Evolutionary conservation across 2,797 vertebrate species (phyloP).

Genomic region (Chaetodon trifasciatus): DNA sequence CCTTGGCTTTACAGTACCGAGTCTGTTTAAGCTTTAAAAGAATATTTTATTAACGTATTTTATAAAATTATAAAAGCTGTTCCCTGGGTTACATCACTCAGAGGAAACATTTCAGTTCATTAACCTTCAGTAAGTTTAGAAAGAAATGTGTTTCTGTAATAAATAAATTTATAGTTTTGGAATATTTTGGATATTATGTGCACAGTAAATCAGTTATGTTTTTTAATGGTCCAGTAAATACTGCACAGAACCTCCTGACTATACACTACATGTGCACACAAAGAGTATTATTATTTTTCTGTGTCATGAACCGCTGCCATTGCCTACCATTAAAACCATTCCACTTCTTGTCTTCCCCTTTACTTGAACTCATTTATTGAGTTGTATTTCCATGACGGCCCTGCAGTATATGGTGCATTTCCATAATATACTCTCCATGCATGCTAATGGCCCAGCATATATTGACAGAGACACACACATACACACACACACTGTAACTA

Average conservation of each 20-base stretch:
- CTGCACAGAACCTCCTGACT: neutral
- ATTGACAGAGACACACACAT: neutral
- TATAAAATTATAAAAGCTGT: neutral
- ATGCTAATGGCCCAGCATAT: neutral
- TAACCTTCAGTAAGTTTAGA: constrained; percentile 19
- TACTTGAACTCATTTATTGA: constrained; percentile 32
- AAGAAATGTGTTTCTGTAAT: constrained; percentile 22
- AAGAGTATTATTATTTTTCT: constrained; percentile 3
- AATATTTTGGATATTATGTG: constrained; percentile 33
- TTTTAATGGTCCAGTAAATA: constrained; percentile 23
- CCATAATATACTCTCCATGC: neutral
- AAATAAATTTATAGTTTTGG: constrained; percentile 17
- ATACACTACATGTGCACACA: neutral
- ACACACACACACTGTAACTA: constrained; percentile 3
- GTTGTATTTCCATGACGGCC: constrained; percentile 11
- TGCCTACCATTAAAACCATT: neutral
- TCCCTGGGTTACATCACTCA: constrained; percentile 12
- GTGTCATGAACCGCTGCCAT: constrained; percentile 4
- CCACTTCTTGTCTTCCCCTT: neutral
- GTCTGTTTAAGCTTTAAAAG: neutral
- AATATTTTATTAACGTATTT: neutral
- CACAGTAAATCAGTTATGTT: constrained; percentile 20
- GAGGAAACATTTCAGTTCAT: constrained; percentile 8
- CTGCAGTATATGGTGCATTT: neutral
- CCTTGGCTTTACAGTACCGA: neutral